Conservation (phyloP, 2,888 invertebrate species). For the Camptogramma bilineatum region DNA sequence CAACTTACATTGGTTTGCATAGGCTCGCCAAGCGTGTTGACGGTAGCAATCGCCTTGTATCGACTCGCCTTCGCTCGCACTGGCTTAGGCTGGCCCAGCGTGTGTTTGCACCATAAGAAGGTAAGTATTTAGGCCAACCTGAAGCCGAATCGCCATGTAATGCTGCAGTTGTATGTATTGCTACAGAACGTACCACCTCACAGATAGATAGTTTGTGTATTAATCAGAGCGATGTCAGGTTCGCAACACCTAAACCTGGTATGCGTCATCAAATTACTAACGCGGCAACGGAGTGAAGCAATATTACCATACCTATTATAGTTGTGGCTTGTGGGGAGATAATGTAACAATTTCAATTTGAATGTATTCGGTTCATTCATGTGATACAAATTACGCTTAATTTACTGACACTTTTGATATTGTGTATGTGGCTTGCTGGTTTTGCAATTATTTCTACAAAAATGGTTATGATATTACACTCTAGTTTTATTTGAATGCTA, state of each 20-base stretch:
- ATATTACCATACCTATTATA: slow-evolving; percentile 12
- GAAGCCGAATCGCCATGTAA: background rate
- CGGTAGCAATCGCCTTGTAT: no score
- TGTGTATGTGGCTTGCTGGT: no score
- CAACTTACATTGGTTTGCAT: no score
- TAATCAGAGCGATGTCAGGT: slow-evolving; percentile 16
- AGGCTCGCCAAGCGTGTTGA: no score
- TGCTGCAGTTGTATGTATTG: background rate
- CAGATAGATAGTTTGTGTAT: background rate
- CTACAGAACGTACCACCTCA: background rate
- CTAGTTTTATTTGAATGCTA: no score
- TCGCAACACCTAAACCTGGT: slow-evolving; percentile 14
- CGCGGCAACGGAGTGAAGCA: slow-evolving; percentile 8
- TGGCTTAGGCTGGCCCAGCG: no score
- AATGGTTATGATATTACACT: no score
- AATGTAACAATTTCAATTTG: background rate
- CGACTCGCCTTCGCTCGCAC: no score
- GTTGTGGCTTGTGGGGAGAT: slow-evolving; percentile 15
- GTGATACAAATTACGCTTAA: background rate
- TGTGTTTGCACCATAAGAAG: no score
- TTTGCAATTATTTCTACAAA: background rate
- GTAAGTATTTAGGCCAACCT: background rate
- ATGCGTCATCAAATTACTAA: slow-evolving; percentile 27
- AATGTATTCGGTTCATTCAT: slow-evolving; percentile 8
- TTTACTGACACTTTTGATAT: background rate